Evolutionary conservation across 2,888 invertebrate genomes (phyloP).

Genomic region (Sclerodermus sp.): DNA sequence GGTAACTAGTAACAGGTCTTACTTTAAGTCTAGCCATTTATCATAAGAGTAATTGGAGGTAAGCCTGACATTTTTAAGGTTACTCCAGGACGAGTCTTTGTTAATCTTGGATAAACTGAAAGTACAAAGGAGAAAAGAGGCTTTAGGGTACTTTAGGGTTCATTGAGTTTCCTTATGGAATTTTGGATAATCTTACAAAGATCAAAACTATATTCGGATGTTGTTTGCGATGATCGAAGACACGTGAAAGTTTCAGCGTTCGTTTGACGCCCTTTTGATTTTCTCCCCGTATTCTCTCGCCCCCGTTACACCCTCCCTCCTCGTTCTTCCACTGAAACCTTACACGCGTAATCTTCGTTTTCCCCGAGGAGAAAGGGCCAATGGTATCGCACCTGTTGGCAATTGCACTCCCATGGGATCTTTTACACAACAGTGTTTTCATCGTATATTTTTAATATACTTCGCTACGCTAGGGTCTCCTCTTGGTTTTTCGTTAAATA

Average conservation of each 20-base stretch:
- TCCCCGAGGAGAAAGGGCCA: slow-evolving; percentile 33
- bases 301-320: slow-evolving; percentile 14
- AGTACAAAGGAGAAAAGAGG: too few relatives aligned
- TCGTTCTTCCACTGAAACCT: slow-evolving; percentile 12
- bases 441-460: too few relatives aligned
- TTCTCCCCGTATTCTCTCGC: slow-evolving; percentile 8
- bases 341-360: slow-evolving; percentile 22
- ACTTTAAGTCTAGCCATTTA: too few relatives aligned
- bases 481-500: too few relatives aligned
- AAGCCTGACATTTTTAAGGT: too few relatives aligned
- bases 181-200: slow-evolving; percentile 17
- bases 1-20: too few relatives aligned
- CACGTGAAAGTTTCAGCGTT: slow-evolving; percentile 49
- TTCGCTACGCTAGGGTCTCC: too few relatives aligned
- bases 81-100: too few relatives aligned
- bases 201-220: slow-evolving; percentile 44
- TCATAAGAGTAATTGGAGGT: too few relatives aligned
- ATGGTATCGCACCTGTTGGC: slow-evolving; percentile 50
- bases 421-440: slow-evolving; percentile 1
- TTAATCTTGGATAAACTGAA: too few relatives aligned
- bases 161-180: too few relatives aligned
- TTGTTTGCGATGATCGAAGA: slow-evolving; percentile 45
- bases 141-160: too few relatives aligned
- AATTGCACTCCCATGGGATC: slow-evolving; percentile 25
- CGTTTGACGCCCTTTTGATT: slow-evolving; percentile 40